Percentiles rank a stretch among this genome's conserved stretches.
Evolutionary conservation across 2,113 vertebrate species (phyloP).

Genomic region (Callithrix jacchus): DNA sequence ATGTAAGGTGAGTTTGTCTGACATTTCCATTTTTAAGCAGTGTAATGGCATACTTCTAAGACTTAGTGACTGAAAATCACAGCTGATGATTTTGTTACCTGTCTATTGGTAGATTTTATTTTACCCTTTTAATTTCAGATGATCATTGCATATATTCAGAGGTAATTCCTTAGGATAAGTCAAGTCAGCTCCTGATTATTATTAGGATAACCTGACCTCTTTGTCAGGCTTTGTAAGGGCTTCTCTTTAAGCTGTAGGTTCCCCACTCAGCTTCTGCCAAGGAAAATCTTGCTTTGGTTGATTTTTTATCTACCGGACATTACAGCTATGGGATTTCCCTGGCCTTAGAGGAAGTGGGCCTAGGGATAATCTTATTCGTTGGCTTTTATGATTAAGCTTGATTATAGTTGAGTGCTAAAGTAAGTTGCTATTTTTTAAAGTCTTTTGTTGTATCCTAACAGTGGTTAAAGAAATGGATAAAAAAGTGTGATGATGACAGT

Average conservation of each 20-base stretch:
- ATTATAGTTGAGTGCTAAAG: constrained; percentile 9
- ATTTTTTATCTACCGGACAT: neutral
- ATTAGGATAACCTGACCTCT: neutral
- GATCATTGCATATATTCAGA: neutral
- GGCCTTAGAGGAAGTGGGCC: neutral
- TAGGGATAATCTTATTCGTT: constrained; percentile 24
- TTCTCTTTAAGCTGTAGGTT: neutral
- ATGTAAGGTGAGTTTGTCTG: constrained; percentile 91
- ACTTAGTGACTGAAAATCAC: constrained; percentile 3
- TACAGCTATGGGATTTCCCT: neutral
- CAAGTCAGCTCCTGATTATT: neutral
- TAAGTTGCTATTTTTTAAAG: constrained; percentile 32
- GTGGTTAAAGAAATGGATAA: constrained; percentile 99
- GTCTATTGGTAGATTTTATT: neutral
- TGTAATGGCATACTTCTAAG: neutral
- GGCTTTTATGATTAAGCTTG: neutral
- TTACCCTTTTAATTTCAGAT: constrained; percentile 28
- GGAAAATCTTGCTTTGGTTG: constrained; percentile 17
- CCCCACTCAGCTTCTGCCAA: neutral
- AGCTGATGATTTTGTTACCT: constrained; percentile 1
- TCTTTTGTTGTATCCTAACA: constrained; percentile 76
- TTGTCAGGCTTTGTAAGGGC: neutral
- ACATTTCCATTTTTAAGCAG: constrained; percentile 40
- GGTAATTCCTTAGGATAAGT: neutral
- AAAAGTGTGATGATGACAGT: constrained; percentile 99